These are phyloP conservation scores for Tetraneura akinire DNA, from an alignment of 1,140 invertebrate genomes.

Conservation along the genomic window DNA sequence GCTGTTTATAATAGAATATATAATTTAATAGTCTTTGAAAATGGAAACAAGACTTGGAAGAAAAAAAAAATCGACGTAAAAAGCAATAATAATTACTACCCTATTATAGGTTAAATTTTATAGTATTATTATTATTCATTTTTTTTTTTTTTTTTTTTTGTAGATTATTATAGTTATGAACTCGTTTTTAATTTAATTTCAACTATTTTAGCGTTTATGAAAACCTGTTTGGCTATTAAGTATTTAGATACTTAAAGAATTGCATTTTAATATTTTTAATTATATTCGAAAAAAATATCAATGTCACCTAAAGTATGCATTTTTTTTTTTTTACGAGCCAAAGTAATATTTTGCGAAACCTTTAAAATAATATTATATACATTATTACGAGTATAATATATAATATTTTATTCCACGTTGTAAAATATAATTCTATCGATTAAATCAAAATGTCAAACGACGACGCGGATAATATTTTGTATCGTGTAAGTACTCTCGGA, in stretches of 20 bases:
- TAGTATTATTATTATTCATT: conserved; percentile 16
- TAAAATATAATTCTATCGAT: no score
- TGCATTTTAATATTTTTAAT: conserved; percentile 40
- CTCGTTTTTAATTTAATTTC: conserved; percentile 24
- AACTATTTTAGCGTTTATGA: conserved; percentile 19
- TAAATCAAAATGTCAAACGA: no score
- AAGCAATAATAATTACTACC: conserved; percentile 38
- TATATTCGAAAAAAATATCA: conserved; percentile 21
- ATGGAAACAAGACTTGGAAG: conserved; percentile 1
- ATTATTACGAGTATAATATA: no score
- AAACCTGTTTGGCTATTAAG: conserved; percentile 22
- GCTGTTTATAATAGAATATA: conserved; percentile 24
- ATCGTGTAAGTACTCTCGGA: no score
- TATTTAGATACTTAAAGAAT: conserved; percentile 41
- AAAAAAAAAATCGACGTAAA: conserved; percentile 24
- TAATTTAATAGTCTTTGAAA: conserved; percentile 9
- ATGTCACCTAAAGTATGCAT: not conserved
- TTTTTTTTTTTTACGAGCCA: conserved; percentile 16
- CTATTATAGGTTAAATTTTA: conserved; percentile 4
- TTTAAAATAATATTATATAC: not conserved
- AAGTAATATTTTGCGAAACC: not conserved
- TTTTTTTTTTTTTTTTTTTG: no score
- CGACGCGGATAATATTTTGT: no score
- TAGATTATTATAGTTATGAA: conserved; percentile 29
- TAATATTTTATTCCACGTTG: no score